Percentiles rank a stretch among this genome's conserved stretches.
Conservation (phyloP, 2,113 vertebrate genomes). For the Nestor notabilis region DNA sequence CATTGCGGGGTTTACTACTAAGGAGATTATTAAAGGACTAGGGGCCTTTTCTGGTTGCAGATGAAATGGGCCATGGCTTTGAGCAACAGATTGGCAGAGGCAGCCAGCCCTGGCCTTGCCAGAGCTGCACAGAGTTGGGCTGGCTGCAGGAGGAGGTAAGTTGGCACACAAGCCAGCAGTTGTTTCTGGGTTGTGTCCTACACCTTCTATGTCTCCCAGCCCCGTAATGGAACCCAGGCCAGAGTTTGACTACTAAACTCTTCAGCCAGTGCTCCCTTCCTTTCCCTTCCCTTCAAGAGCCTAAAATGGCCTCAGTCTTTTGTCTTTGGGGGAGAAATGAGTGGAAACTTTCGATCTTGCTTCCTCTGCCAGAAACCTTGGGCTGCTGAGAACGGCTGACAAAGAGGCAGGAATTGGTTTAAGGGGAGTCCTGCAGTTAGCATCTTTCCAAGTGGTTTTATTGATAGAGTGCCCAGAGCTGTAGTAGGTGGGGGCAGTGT, state of each 20-base stretch:
- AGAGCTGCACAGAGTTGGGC: background rate
- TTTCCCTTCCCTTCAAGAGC: background rate
- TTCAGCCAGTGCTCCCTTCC: background rate
- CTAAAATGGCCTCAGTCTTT: background rate
- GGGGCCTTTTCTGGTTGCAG: background rate
- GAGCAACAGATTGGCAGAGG: background rate
- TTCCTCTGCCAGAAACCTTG: background rate
- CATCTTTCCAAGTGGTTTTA: background rate
- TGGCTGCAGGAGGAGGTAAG: background rate
- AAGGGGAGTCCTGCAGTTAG: background rate
- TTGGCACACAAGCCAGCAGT: background rate
- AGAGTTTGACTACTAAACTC: background rate
- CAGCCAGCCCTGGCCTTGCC: background rate
- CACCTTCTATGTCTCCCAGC: background rate
- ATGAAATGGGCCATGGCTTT: background rate
- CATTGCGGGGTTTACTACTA: background rate
- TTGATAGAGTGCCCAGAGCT: background rate
- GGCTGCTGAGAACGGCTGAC: background rate
- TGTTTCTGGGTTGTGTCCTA: background rate
- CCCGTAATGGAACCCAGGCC: background rate
- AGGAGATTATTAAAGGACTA: background rate
- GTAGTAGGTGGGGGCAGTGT: background rate
- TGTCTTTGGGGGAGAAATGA: background rate
- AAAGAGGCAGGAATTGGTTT: background rate
- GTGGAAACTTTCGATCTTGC: background rate